These are phyloP conservation scores for Podabrus alpinus DNA, from an alignment of 2,888 invertebrate species.

Conservation along the genomic window DNA sequence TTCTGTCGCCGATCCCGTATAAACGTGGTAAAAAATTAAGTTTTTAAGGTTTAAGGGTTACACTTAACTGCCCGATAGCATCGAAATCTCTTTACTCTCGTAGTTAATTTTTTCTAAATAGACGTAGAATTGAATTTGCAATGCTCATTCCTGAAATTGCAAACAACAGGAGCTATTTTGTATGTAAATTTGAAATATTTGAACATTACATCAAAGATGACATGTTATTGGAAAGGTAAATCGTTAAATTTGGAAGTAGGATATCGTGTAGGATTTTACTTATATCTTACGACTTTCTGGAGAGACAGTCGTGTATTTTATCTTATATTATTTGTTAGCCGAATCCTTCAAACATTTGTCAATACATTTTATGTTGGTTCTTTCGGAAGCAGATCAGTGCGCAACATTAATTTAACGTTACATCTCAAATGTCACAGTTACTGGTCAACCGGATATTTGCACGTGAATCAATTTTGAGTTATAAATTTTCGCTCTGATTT, in stretches of 20 bases:
- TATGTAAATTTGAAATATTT: background rate
- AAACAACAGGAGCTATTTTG: background rate
- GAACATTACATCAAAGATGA: background rate
- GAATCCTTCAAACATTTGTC: constrained; percentile 41
- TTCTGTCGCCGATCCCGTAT: no score
- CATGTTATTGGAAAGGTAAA: background rate
- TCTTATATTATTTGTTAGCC: constrained; percentile 34
- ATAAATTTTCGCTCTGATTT: constrained; percentile 28
- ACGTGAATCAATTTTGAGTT: constrained; percentile 27
- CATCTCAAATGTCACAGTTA: constrained; percentile 25
- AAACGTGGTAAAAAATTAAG: no score
- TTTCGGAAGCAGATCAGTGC: constrained; percentile 37
- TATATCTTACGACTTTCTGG: background rate
- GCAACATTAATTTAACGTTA: constrained; percentile 30
- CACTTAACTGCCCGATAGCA: no score
- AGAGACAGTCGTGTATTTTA: constrained; percentile 34
- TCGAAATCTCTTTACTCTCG: no score
- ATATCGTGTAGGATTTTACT: background rate
- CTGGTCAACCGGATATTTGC: constrained; percentile 32
- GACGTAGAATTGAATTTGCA: background rate
- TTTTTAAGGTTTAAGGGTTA: no score
- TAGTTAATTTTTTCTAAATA: no score
- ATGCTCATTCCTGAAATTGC: no score
- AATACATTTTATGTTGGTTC: constrained; percentile 42
- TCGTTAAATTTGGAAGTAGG: background rate